phyloP scores from a whole-genome alignment of 2,113 vertebrate species.

The Procavia capensis region DNA sequence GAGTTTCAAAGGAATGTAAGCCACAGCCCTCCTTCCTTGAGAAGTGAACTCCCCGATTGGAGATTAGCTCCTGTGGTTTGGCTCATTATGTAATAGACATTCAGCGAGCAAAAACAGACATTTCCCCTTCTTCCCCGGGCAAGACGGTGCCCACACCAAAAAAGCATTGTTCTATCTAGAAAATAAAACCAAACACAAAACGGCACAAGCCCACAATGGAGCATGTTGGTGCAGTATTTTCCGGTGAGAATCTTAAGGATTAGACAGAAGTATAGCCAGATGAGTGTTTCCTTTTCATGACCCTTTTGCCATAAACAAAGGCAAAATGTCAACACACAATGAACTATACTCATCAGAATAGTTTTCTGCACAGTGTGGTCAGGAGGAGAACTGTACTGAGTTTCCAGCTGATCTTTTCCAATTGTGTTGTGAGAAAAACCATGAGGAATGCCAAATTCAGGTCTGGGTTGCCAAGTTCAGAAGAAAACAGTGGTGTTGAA shows the following conservation, averaged over 20 bases:
- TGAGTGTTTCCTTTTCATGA: neutral
- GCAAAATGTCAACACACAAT: constrained; percentile 39
- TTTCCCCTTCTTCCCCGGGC: constrained; percentile 79
- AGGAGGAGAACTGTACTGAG: neutral
- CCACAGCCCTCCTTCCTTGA: constrained; percentile 68
- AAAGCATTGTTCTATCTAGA: constrained; percentile 75
- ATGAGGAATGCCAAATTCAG: neutral
- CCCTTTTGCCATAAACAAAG: constrained; percentile 33
- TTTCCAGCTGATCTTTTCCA: neutral
- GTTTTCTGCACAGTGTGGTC: neutral
- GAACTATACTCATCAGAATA: neutral
- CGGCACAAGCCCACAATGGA: constrained; percentile 37
- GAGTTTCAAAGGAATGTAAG: neutral
- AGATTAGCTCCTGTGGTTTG: constrained; percentile 73
- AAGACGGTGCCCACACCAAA: constrained; percentile 66
- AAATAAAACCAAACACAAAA: constrained; percentile 71
- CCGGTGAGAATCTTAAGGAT: constrained; percentile 60
- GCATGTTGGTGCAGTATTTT: constrained; percentile 65
- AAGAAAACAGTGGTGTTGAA: neutral
- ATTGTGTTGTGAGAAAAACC: neutral
- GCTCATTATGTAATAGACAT: constrained; percentile 65
- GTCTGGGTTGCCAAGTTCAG: neutral
- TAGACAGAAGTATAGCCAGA: constrained; percentile 55
- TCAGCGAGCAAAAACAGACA: constrained; percentile 81
- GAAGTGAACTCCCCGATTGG: constrained; percentile 63